A percentile compares a stretch with the other conserved stretches of the same genome.
These are phyloP conservation scores for Corythaeola cristata DNA, from an alignment of 2,113 vertebrate genomes.

Conservation along the genomic window DNA sequence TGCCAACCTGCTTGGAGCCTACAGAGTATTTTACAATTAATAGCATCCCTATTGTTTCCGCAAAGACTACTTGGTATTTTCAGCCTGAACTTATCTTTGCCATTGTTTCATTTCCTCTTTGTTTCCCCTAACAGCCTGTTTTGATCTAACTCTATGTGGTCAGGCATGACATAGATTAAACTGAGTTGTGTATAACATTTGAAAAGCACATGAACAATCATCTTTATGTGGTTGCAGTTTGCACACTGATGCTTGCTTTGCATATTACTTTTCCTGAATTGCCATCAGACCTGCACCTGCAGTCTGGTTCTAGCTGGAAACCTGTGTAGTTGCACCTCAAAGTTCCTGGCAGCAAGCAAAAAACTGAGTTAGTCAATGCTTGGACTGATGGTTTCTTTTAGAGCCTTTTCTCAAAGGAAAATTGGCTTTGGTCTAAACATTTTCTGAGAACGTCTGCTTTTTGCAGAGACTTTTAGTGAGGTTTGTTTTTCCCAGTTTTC, in stretches of 20 bases:
- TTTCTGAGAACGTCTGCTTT: slow-evolving; percentile 12
- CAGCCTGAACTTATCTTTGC: slow-evolving; percentile 47
- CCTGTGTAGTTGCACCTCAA: background rate
- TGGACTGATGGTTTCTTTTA: background rate
- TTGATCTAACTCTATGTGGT: slow-evolving; percentile 43
- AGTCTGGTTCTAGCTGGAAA: background rate
- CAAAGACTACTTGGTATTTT: slow-evolving; percentile 33
- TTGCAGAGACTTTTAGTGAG: slow-evolving; percentile 4
- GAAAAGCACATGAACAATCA: background rate
- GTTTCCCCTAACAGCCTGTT: slow-evolving; percentile 21
- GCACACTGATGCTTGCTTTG: background rate
- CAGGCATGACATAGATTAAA: slow-evolving; percentile 2
- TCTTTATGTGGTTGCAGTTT: background rate
- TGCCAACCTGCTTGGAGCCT: slow-evolving; percentile 43
- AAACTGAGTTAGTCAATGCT: background rate
- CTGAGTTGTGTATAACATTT: background rate
- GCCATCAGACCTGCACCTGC: background rate
- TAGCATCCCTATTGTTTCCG: slow-evolving; percentile 38
- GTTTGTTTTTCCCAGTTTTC: slow-evolving; percentile 55
- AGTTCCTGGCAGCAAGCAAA: background rate
- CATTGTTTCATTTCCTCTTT: slow-evolving; percentile 57
- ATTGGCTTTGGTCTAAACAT: slow-evolving; percentile 18
- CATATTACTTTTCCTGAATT: background rate
- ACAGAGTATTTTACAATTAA: slow-evolving; percentile 40
- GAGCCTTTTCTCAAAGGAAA: background rate